phyloP scores from a whole-genome alignment of 2,797 vertebrate genomes.

The Gobio occitaniae region DNA sequence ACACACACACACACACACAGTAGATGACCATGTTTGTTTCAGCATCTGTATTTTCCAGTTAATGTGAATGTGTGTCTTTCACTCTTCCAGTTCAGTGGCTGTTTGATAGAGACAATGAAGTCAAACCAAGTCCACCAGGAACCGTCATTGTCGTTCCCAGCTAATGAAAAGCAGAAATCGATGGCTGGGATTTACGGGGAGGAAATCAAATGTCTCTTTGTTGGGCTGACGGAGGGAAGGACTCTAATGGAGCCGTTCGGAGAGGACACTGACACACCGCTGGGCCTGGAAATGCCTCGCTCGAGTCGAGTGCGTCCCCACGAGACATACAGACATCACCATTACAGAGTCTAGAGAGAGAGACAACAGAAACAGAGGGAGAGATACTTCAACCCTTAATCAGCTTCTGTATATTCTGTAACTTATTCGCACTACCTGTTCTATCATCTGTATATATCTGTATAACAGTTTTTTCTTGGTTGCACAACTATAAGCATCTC shows the following conservation, averaged over 20 bases:
- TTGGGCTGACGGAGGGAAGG: constrained; percentile 26
- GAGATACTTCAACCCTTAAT: too few relatives aligned
- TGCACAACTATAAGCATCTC: too few relatives aligned
- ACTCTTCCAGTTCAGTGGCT: neutral
- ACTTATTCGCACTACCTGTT: too few relatives aligned
- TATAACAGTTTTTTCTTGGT: too few relatives aligned
- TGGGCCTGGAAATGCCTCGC: constrained; percentile 19
- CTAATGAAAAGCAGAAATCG: constrained; percentile 74
- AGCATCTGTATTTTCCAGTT: neutral
- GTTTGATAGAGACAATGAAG: constrained; percentile 49
- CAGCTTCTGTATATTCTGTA: too few relatives aligned
- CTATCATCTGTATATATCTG: too few relatives aligned
- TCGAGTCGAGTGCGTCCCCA: constrained; percentile 20
- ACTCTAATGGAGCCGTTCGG: constrained; percentile 53
- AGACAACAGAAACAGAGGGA: neutral
- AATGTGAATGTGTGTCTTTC: constrained; percentile 17
- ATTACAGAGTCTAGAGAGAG: neutral
- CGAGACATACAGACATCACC: neutral
- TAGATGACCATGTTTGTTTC: neutral
- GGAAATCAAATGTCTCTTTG: constrained; percentile 60
- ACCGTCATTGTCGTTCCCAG: constrained; percentile 52
- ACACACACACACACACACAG: neutral
- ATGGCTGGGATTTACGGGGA: constrained; percentile 62
- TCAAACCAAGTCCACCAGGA: constrained; percentile 63
- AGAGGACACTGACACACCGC: constrained; percentile 5